Base-by-base conservation (phyloP, 2,113 vertebrate genomes). In the Porphyrio hochstetteri region DNA sequence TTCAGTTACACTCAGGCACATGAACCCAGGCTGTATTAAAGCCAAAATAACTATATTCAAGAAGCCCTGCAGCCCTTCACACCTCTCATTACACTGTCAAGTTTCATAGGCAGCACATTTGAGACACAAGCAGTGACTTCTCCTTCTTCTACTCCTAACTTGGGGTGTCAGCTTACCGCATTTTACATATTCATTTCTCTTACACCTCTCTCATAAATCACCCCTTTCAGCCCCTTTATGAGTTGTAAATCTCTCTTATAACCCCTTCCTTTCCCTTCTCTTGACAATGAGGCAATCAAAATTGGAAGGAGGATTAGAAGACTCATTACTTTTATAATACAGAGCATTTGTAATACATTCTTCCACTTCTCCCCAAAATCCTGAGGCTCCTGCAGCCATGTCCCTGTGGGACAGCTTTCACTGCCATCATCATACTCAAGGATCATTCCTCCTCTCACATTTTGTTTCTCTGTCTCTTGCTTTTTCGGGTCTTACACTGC, bases 41-140 rank as follows among this genome's bases (percentile, higher is more conserved):
- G 93, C 93, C 95, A 97, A 96, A 95, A 92, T 78, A 96, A 96
- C 77, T 96, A 69, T 42, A 96, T 80, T 65, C 88, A 72, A 87
- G 80, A 63, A 94, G 67, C 70, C 61, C 70, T 79, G 59, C 74
- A 93, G 77, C 91, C 86, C 74, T 95, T 92, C 92, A 93, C 92
- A 93, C 90, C 70, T 93, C 95, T 85, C 84, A 76, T 88, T 96
- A 92, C 40, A 27, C 91, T 91, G 93, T 84, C 91, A 95, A 71
- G 80, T 95, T 97, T 95, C 89, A 91, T 90, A 95, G 88, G 89
- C 95, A 87, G 83, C 3, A 2, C 61, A 89, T 86, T 79, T 68
- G 56, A 95, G 91, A 91, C 83, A 92, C 74, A 93, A 88, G 82
- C 91, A 87, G 77, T 18, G 13, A 93, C 75, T 97, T 94, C 92